A percentile compares a stretch with the other conserved stretches of the same genome.
phyloP scores from a whole-genome alignment of 2,888 invertebrate genomes.

The Salpingus planirostris region DNA sequence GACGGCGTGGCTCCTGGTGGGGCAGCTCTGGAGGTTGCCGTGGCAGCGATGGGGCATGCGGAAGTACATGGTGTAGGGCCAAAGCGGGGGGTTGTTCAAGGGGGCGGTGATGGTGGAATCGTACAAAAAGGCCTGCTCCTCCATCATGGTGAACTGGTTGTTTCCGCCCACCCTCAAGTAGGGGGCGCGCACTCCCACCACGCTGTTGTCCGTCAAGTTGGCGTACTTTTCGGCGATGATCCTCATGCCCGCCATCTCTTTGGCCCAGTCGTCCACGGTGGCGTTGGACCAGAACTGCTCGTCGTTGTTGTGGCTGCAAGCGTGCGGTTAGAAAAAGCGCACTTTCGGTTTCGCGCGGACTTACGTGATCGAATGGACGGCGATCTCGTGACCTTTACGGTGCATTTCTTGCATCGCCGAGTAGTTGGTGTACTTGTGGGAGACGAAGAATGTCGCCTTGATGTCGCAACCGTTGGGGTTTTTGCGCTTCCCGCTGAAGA shows the following conservation, averaged over 20 bases:
- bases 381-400: slow-evolving; percentile 87
- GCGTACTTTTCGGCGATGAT: slow-evolving; percentile 84
- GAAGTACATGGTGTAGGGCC: slow-evolving; percentile 99
- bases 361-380: slow-evolving; percentile 90
- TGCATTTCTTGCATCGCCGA: slow-evolving; percentile 87
- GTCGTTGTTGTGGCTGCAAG: slow-evolving; percentile 74
- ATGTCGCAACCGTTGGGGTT: slow-evolving; percentile 92
- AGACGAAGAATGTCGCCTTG: slow-evolving; percentile 85
- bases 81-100: slow-evolving; percentile 81
- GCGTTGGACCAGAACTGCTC: slow-evolving; percentile 91
- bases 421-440: slow-evolving; percentile 90
- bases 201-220: slow-evolving; percentile 83
- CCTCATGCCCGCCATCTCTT: slow-evolving; percentile 91
- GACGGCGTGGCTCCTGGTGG: slow-evolving; percentile 85
- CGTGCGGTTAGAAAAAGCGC: slow-evolving; percentile 1
- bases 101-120: slow-evolving; percentile 93
- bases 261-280: slow-evolving; percentile 86
- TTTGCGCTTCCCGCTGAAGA: slow-evolving; percentile 80
- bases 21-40: slow-evolving; percentile 85
- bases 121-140: slow-evolving; percentile 89
- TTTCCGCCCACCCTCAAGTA: slow-evolving; percentile 89
- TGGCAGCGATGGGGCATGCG: slow-evolving; percentile 92
- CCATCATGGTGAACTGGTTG: slow-evolving; percentile 97
- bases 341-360: slow-evolving; percentile 32
- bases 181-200: slow-evolving; percentile 84